Conservation (phyloP, 2,888 invertebrate genomes). For the Chrysina gloriosa region DNA sequence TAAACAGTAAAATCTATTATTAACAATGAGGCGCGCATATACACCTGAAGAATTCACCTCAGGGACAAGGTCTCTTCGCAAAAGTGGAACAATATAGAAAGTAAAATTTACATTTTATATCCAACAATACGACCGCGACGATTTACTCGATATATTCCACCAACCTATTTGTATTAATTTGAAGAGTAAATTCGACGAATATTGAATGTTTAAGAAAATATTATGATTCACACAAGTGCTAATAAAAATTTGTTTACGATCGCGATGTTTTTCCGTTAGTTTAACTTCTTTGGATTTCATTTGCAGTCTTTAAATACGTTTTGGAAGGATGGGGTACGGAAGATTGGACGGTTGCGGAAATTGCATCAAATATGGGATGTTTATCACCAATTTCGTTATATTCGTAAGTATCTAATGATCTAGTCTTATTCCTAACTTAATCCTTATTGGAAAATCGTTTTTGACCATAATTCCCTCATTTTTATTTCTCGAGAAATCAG, state of each 20-base stretch:
- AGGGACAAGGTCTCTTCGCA: constrained; percentile 31
- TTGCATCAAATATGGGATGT: constrained; percentile 87
- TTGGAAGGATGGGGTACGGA: constrained; percentile 76
- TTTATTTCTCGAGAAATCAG: no score
- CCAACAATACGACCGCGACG: not conserved
- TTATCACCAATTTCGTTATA: constrained; percentile 85
- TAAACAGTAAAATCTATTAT: not conserved
- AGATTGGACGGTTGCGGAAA: constrained; percentile 91
- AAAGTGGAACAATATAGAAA: constrained; percentile 40
- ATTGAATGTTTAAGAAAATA: no score
- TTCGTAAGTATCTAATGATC: constrained; percentile 77
- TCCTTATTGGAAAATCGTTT: not conserved
- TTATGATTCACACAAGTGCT: no score
- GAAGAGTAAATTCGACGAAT: not conserved
- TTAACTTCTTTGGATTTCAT: constrained; percentile 17
- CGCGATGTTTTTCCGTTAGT: no score
- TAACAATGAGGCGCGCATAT: not conserved
- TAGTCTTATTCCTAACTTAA: not conserved
- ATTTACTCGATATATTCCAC: not conserved
- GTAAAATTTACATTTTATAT: constrained; percentile 25
- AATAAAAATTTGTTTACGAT: no score
- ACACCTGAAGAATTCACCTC: constrained; percentile 17
- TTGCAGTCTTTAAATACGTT: constrained; percentile 12
- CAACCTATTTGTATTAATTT: not conserved
- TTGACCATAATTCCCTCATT: no score